Percentiles rank a stretch among this genome's conserved stretches.
These are phyloP conservation scores for Rhagoletis pomonella DNA, from an alignment of 1,140 invertebrate species.

Conservation along the genomic window DNA sequence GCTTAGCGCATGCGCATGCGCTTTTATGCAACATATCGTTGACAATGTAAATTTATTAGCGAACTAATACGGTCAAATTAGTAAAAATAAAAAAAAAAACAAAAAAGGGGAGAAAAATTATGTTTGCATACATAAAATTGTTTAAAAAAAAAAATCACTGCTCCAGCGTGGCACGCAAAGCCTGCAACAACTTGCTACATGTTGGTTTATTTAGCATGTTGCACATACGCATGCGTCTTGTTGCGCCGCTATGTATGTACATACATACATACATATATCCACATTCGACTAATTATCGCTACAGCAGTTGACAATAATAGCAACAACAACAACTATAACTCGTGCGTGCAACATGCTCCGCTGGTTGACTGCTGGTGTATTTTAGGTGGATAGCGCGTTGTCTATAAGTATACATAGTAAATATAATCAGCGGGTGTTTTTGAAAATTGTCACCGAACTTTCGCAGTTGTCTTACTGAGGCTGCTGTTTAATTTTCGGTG, in stretches of 20 bases:
- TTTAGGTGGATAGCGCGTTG: background rate
- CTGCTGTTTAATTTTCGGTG: too few species aligned
- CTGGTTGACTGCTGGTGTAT: too few species aligned
- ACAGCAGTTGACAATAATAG: slow-evolving; percentile 21
- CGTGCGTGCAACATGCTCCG: slow-evolving; percentile 24
- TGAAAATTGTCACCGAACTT: slow-evolving; percentile 6
- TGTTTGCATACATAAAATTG: background rate
- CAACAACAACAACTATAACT: background rate
- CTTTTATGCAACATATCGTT: slow-evolving; percentile 37
- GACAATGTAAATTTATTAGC: slow-evolving; percentile 49
- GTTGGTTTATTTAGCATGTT: background rate
- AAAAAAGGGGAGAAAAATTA: background rate
- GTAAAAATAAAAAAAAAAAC: background rate
- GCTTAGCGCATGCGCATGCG: slow-evolving; percentile 46
- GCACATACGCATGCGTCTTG: background rate
- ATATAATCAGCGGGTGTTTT: slow-evolving; percentile 41
- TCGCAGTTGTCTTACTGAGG: background rate
- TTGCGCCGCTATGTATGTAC: background rate
- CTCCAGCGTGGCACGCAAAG: background rate
- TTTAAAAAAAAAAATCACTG: too few species aligned
- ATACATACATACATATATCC: too few species aligned
- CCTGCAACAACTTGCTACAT: background rate
- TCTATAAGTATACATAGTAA: too few species aligned
- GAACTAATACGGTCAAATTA: slow-evolving; percentile 19
- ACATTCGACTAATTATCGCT: slow-evolving; percentile 31